These are phyloP conservation scores for Clivina fossor DNA, from an alignment of 2,888 invertebrate species.

Conservation along the genomic window DNA sequence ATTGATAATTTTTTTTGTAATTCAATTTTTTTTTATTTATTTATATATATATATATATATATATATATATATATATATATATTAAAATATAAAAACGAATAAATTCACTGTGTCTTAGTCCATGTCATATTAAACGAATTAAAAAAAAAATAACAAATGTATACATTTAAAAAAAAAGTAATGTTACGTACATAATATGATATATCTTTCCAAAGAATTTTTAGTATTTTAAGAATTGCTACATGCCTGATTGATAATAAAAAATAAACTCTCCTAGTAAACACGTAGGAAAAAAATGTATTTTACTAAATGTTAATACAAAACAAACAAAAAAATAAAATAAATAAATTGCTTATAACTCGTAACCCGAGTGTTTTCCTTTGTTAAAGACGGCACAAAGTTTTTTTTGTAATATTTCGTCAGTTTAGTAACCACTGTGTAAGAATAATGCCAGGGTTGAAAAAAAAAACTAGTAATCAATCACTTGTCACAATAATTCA, in stretches of 20 bases:
- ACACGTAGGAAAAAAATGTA: slow-evolving; percentile 35
- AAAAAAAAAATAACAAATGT: slow-evolving; percentile 49
- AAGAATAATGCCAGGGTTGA: no score
- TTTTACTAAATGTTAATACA: slow-evolving; percentile 34
- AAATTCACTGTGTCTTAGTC: slow-evolving; percentile 56
- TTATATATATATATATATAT: no score
- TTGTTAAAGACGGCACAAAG: no score
- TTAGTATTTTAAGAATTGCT: slow-evolving; percentile 49
- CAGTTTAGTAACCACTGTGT: not conserved
- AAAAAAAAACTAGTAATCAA: no score
- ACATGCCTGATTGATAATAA: slow-evolving; percentile 44
- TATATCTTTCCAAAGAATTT: slow-evolving; percentile 57
- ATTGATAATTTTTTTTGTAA: no score
- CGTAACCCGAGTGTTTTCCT: no score
- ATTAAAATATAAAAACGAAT: slow-evolving; percentile 48
- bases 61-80: slow-evolving; percentile 39
- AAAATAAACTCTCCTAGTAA: slow-evolving; percentile 44
- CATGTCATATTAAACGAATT: slow-evolving; percentile 56
- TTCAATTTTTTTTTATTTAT: no score
- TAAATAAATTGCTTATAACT: no score
- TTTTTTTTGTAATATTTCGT: no score
- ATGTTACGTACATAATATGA: slow-evolving; percentile 53
- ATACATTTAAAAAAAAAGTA: slow-evolving; percentile 54
- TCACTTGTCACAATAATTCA: no score
- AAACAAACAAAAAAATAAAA: no score